Base-by-base conservation (phyloP, 2,797 vertebrate genomes). In the Sebastes nivosus region DNA sequence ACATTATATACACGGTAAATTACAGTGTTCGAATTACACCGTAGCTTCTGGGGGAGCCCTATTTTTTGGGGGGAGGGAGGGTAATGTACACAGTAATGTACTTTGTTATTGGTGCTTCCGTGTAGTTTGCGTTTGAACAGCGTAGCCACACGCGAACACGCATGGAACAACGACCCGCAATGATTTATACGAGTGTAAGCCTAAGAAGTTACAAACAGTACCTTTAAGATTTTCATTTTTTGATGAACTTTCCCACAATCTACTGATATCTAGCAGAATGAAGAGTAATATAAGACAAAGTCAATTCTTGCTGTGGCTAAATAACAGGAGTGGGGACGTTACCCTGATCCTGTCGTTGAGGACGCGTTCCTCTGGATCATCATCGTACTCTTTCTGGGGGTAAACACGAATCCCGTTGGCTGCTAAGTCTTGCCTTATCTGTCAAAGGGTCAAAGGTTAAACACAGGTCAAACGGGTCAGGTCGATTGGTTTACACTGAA, bases 291-390 rank as follows among this genome's bases (percentile, higher is more conserved):
- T 1, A 68, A n/a, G 54, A 66, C 52, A 29, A 12, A 32, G 6
- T 18, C 11, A 20, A 2, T 54, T 67, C 29, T 16, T 25, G 46
- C 11, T 46, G 1, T 25, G 30, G 9, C 7, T 24, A 18, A 38
- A 42, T 38, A 32, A 25, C 11, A 64, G 29, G 1, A 16, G 30
- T 4, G 52, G 0, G 0, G 13, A 25, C 12, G 84, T 90, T 94
- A 99, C 98, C 95, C 98, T 96, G 84, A 99, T 98, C 88, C 95
- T 96, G 91, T 97, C 84, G 0, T 99, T 99, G 68, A 97, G 88
- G 11, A 95, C 84, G 32, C 92, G 90, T 68, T 98, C 98, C 1
- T 97, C 97, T 0, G 95, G 60, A 55, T 99, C 97, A 75, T 98
- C 97, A 1, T 99, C 98, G 0, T 97, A 96, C 77, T 97, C 96